Evolutionary conservation across 1,140 invertebrate species (phyloP).

Genomic region (Drosophila kurseongensis): DNA sequence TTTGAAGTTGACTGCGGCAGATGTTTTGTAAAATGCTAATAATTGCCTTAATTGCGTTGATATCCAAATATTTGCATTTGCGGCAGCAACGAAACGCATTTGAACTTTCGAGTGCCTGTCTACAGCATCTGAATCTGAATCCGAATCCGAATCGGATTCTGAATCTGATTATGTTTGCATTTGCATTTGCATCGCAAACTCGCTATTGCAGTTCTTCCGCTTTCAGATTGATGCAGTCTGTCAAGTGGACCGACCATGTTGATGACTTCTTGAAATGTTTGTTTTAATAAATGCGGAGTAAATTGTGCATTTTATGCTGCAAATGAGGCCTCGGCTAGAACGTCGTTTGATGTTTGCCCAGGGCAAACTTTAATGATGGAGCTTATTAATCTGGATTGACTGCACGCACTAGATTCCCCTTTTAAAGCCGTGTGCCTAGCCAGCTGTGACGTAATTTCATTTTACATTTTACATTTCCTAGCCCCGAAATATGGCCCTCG

Average conservation of each 20-base stretch:
- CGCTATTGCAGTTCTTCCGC: conserved; percentile 41
- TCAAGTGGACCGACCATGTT: conserved; percentile 46
- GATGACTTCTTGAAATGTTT: conserved; percentile 58
- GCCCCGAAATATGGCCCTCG: neutral
- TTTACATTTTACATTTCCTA: too few relatives aligned
- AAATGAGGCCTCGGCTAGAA: conserved; percentile 59
- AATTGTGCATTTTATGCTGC: conserved; percentile 75
- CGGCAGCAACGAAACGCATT: conserved; percentile 41
- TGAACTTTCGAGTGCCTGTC: conserved; percentile 66
- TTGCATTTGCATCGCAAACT: conserved; percentile 36
- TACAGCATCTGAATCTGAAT: conserved; percentile 21
- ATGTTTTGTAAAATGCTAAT: conserved; percentile 56
- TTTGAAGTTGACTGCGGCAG: conserved; percentile 46
- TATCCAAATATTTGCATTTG: conserved; percentile 56
- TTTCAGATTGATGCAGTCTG: conserved; percentile 30
- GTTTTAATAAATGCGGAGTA: conserved; percentile 56
- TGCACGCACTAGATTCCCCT: conserved; percentile 3
- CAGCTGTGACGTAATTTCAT: conserved; percentile 75
- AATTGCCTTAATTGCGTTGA: conserved; percentile 68
- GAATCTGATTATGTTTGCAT: conserved; percentile 65
- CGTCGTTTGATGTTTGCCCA: conserved; percentile 60
- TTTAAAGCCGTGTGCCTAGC: conserved; percentile 57
- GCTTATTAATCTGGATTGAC: neutral
- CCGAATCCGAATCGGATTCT: conserved; percentile 30
- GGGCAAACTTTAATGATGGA: conserved; percentile 48